Evolutionary conservation across 2,113 vertebrate species (phyloP), one percentile per base, ranked within the genome.

Genomic region (Takifugu flavidus): DNA sequence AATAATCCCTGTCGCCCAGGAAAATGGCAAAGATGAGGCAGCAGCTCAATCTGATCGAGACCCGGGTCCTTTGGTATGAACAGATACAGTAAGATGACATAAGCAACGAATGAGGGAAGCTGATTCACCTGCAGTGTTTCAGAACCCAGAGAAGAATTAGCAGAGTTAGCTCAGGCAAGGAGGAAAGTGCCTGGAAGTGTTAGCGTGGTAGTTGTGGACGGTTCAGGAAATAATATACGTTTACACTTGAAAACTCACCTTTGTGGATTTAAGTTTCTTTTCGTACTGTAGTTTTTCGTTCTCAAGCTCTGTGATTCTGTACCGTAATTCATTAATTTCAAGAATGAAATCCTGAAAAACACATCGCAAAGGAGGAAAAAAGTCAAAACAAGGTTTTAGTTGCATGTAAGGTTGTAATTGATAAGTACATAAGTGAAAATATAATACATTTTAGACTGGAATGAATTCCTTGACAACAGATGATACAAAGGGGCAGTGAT

Each of bases 261-360:
- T 98, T 67, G 95, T 95, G 0, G 93, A 93, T 81, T 96, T 96
- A 27, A 97, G 89, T 67, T 98, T 98, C 86, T 95, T 99, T 81
- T 98, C 96, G 51, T 95, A 95, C 65, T 96, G 96, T 46, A 94
- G 75, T 76, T 92, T 93, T 72, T 98, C 97, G 63, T 62, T 92
- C 74, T 98, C 95, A 92, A 98, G 92, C 43, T 98, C 95, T 60
- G 89, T 93, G 69, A 97, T 68, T 80, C 92, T 93, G 77, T 95
- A 90, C 57, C 95, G 92, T 77, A 98, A 86, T 39, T 96, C 93
- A 47, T 81, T 94, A 56, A 98, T 94, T 86, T 98, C 95, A 70
- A 96, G 93, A 67, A 97, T 91, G 67, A 99, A 86, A 60, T 92
- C 94, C 95, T 98, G 77, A 10, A 45, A 57, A 0, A 73, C 1